Evolutionary conservation across 2,888 invertebrate genomes (phyloP), one percentile per base, ranked within the genome.

Genomic region (Phalangium opilio): DNA sequence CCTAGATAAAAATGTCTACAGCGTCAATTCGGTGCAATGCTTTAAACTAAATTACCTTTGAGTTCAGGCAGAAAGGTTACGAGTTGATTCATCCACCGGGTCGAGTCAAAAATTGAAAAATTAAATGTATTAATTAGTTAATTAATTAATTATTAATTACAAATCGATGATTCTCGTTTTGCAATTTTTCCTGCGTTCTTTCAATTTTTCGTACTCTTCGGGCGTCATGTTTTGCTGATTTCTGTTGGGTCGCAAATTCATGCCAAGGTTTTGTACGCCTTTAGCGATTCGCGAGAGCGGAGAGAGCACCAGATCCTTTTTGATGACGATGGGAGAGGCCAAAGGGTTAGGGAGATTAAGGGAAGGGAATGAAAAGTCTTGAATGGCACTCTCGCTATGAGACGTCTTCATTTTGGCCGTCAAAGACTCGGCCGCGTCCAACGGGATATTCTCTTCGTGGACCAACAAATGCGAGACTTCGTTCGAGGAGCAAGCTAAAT

Each of bases 281-380:
- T 83, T 84, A 1, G 87, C 87, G 42, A 89, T 67, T 63, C 85
- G 86, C 0, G 83, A 80, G 20, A 89, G 73, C 0, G 83, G 83
- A n/a, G 57, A 57, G 20, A 57, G 43, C 17, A 57, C 56, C 35
- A 57, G 39, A 50, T 57, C 57, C 32, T 57, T 57, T 33, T 57
- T 57, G 11, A 57, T 54, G 8, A 53, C 48, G 19, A 56, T 50
- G 7, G 57, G 54, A 12, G 54, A 53, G 2, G 53, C 45, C n/a
- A 54, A 38, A 14, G 49, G 49, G 17, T 40, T 52, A 38, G 50
- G 47, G 32, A 51, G 48, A 41, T 50, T 53, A 15, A 53, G 49
- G 34, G 52, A 48, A 15, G 52, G 44, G 11, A 52, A 18, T n/a
- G 52, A 53, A 38, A 50, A 53, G 33, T 58, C 58, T 43, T 58